Evolutionary conservation across 1,140 invertebrate species (phyloP).

Genomic region (Drosophila sp.): DNA sequence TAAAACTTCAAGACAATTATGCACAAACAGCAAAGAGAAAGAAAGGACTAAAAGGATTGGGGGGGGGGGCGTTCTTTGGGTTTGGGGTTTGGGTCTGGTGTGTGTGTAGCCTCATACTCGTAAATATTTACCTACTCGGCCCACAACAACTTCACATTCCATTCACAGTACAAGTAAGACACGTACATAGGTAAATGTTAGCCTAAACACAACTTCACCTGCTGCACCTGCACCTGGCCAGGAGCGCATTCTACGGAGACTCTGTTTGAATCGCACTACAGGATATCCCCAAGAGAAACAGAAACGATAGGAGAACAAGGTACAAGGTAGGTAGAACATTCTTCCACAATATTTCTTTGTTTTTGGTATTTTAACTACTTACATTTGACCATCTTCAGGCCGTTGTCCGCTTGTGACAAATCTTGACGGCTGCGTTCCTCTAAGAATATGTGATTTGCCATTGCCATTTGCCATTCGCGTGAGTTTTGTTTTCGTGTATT

Average conservation of each 20-base stretch:
- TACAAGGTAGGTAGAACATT: background rate
- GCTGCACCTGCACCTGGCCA: slow-evolving; percentile 49
- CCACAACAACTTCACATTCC: slow-evolving; percentile 67
- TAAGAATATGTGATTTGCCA: slow-evolving; percentile 33
- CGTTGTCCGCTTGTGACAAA: slow-evolving; percentile 46
- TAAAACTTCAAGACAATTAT: slow-evolving; percentile 29
- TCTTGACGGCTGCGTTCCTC: slow-evolving; percentile 62
- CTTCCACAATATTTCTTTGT: background rate
- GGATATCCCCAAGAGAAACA: slow-evolving; percentile 8
- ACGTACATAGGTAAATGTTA: slow-evolving; percentile 62
- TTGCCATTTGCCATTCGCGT: background rate
- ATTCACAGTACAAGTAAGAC: slow-evolving; percentile 63
- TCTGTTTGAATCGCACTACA: slow-evolving; percentile 63
- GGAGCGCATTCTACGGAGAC: slow-evolving; percentile 65
- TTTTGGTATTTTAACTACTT: slow-evolving; percentile 53
- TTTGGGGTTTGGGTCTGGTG: background rate
- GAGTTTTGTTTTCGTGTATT: background rate
- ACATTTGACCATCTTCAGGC: slow-evolving; percentile 73
- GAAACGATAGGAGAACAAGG: slow-evolving; percentile 1
- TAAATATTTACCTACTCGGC: slow-evolving; percentile 68
- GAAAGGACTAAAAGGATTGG: background rate
- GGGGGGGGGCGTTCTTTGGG: background rate
- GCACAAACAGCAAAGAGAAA: slow-evolving; percentile 1
- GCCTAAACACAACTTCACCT: slow-evolving; percentile 67
- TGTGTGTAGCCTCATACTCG: slow-evolving; percentile 34